These are phyloP conservation scores for Melipona quadrifasciata DNA, from an alignment of 1,140 invertebrate species.

Conservation along the genomic window DNA sequence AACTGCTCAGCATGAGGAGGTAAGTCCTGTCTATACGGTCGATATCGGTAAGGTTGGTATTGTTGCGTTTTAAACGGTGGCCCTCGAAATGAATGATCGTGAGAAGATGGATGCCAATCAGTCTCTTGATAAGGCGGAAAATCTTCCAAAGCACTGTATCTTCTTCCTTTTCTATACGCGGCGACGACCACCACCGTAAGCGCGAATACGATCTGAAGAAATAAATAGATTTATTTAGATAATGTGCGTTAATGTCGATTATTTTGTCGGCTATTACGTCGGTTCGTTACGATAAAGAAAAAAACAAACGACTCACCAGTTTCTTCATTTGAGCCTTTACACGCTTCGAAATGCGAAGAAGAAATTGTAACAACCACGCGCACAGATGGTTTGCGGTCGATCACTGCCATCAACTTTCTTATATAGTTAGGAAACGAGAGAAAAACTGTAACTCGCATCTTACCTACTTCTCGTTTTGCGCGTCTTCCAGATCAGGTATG, in stretches of 20 bases:
- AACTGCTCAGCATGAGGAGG: constrained; percentile 24
- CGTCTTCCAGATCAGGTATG: constrained; percentile 35
- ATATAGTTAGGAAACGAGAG: constrained; percentile 63
- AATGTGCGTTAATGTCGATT: neutral
- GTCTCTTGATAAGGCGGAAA: constrained; percentile 31
- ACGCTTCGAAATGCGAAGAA: neutral
- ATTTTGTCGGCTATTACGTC: no score
- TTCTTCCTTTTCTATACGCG: constrained; percentile 53
- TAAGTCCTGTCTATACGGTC: neutral
- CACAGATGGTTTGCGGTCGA: constrained; percentile 58
- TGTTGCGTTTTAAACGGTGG: constrained; percentile 11
- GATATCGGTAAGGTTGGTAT: constrained; percentile 36
- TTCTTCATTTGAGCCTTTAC: constrained; percentile 1
- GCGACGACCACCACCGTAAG: constrained; percentile 52
- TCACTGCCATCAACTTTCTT: constrained; percentile 61
- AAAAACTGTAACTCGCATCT: constrained; percentile 17
- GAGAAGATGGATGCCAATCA: neutral
- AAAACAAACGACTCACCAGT: constrained; percentile 23
- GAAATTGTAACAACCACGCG: constrained; percentile 2
- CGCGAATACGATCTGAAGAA: constrained; percentile 66
- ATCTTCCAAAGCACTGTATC: constrained; percentile 10
- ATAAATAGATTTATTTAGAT: neutral
- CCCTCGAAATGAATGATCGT: constrained; percentile 35
- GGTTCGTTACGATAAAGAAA: neutral
- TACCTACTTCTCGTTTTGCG: constrained; percentile 2